Conservation (phyloP, 1,140 invertebrate species). For the Trichonephila clavipes region DNA sequence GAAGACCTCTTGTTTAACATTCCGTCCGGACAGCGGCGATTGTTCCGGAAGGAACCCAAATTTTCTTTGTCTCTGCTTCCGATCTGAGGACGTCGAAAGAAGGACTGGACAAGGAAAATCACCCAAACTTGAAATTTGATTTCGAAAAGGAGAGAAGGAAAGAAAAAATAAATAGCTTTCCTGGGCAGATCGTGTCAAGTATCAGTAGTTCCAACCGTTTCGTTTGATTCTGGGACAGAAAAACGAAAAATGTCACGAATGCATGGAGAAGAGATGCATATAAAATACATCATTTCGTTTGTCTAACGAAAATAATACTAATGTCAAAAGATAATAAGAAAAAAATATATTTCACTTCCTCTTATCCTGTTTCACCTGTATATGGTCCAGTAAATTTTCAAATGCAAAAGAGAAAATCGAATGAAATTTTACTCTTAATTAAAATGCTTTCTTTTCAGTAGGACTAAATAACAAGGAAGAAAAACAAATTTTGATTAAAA, state of each 20-base stretch:
- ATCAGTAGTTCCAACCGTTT: no score
- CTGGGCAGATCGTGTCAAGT: background rate
- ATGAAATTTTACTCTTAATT: no score
- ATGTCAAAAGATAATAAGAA: no score
- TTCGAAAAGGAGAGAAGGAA: background rate
- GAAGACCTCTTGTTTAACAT: conserved; percentile 13
- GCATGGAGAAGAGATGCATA: background rate
- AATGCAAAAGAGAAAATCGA: no score
- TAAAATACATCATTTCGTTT: no score
- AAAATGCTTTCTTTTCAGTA: no score
- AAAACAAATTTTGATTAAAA: no score
- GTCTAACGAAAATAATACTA: no score
- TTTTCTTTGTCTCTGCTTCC: conserved; percentile 6
- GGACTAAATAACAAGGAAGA: no score
- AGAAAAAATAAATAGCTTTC: background rate
- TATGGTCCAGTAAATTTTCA: no score
- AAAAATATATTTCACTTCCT: no score
- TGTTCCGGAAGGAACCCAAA: background rate
- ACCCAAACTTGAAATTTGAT: background rate
- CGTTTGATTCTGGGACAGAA: background rate
- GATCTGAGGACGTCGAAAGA: background rate
- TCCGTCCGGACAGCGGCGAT: background rate
- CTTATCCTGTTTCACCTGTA: no score
- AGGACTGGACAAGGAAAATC: background rate
- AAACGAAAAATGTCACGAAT: background rate